phyloP scores from a whole-genome alignment of 1,140 invertebrate genomes.

The Planococcus citri region DNA sequence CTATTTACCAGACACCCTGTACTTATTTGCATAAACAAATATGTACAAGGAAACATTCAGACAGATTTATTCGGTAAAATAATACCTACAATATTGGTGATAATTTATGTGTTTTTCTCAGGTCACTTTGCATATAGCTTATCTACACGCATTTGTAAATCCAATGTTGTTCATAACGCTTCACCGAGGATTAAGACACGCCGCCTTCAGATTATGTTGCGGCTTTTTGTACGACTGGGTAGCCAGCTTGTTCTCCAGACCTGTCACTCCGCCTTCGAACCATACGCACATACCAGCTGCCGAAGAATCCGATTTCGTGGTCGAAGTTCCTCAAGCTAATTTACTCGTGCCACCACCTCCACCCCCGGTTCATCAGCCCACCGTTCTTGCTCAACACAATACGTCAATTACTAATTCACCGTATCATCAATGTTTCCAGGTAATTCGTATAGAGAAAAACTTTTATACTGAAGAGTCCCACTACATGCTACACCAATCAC shows the following conservation, averaged over 20 bases:
- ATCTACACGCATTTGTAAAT: conserved; percentile 75
- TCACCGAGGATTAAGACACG: conserved; percentile 57
- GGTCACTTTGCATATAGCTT: conserved; percentile 75
- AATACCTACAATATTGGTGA: too few species aligned
- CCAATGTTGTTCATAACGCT: conserved; percentile 66
- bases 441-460: background rate
- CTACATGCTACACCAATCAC: too few species aligned
- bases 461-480: background rate
- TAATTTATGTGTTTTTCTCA: too few species aligned
- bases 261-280: background rate
- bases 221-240: conserved; percentile 44
- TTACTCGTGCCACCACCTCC: conserved; percentile 4
- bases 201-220: conserved; percentile 55
- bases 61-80: too few species aligned
- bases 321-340: conserved; percentile 9
- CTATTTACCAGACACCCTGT: too few species aligned
- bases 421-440: background rate
- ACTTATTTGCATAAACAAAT: too few species aligned
- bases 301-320: background rate
- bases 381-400: conserved; percentile 1
- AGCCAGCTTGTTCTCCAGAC: background rate
- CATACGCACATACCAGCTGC: background rate
- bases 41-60: too few species aligned
- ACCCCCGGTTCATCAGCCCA: background rate
- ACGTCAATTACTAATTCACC: conserved; percentile 6